These are phyloP conservation scores for Parnassius orleans DNA, from an alignment of 2,888 invertebrate species.

Conservation along the genomic window DNA sequence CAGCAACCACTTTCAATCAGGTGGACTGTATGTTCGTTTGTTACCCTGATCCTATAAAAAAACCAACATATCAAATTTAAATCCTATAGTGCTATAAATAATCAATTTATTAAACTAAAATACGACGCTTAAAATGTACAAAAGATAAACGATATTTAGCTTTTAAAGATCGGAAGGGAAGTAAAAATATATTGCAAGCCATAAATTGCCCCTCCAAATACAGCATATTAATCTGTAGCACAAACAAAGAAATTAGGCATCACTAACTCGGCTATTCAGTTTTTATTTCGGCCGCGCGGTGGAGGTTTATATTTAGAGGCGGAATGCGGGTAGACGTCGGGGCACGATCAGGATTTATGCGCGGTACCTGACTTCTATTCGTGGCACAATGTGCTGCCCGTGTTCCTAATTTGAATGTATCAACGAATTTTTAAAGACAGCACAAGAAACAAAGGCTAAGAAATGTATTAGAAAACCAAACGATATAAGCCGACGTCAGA, in stretches of 20 bases:
- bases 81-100: too few relatives aligned
- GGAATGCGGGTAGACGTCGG: constrained; percentile 54
- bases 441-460: neutral
- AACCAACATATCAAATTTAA: too few relatives aligned
- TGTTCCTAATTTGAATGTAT: constrained; percentile 37
- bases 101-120: neutral
- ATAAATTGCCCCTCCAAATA: constrained; percentile 11
- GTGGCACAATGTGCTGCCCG: constrained; percentile 38
- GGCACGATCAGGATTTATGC: constrained; percentile 43
- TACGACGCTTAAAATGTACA: neutral
- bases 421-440: constrained; percentile 21
- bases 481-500: too few relatives aligned
- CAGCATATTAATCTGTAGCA: constrained; percentile 24
- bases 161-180: constrained; percentile 15
- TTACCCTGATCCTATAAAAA: too few relatives aligned
- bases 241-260: constrained; percentile 35
- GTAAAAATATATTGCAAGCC: constrained; percentile 13
- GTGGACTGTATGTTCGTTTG: too few relatives aligned
- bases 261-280: constrained; percentile 34
- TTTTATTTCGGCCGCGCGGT: constrained; percentile 42
- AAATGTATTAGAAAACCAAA: neutral
- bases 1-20: too few relatives aligned
- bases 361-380: constrained; percentile 54
- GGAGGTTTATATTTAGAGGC: constrained; percentile 44
- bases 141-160: neutral